Percentiles rank a stretch among this genome's conserved stretches.
phyloP scores from a whole-genome alignment of 2,113 vertebrate genomes.

The Laticauda laticaudata region DNA sequence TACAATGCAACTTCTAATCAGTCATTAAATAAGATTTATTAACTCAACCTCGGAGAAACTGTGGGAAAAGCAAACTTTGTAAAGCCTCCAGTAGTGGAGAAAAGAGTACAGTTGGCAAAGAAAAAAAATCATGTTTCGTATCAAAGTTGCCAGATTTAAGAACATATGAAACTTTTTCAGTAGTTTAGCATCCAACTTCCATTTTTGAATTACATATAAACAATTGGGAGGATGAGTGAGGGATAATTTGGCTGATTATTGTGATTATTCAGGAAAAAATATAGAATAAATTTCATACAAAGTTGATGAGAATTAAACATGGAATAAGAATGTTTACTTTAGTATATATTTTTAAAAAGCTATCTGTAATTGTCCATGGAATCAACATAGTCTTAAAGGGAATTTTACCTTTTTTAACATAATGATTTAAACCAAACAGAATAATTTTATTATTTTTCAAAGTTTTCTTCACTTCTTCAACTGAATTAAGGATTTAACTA shows the following conservation, averaged over 20 bases:
- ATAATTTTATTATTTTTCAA: neutral
- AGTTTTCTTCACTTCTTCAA: neutral
- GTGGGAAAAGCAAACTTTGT: conserved; percentile 63
- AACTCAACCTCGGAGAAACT: conserved; percentile 32
- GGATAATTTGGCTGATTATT: neutral
- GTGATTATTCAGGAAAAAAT: neutral
- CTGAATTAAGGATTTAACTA: neutral
- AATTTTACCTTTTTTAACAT: neutral
- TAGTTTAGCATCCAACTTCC: neutral
- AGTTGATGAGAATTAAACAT: neutral
- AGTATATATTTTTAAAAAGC: neutral
- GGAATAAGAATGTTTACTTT: neutral
- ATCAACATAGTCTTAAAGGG: neutral
- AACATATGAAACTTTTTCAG: neutral
- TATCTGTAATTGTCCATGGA: neutral
- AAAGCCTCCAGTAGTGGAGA: conserved; percentile 38
- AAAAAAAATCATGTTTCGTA: conserved; percentile 25
- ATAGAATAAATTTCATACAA: neutral
- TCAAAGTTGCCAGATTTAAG: neutral
- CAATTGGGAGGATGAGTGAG: neutral
- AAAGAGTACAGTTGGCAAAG: conserved; percentile 38
- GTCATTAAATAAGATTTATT: conserved; percentile 32
- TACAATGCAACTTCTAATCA: conserved; percentile 44
- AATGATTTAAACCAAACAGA: neutral
- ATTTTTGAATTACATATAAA: neutral